phyloP scores from a whole-genome alignment of 2,113 vertebrate species.

The Mobula hypostoma region DNA sequence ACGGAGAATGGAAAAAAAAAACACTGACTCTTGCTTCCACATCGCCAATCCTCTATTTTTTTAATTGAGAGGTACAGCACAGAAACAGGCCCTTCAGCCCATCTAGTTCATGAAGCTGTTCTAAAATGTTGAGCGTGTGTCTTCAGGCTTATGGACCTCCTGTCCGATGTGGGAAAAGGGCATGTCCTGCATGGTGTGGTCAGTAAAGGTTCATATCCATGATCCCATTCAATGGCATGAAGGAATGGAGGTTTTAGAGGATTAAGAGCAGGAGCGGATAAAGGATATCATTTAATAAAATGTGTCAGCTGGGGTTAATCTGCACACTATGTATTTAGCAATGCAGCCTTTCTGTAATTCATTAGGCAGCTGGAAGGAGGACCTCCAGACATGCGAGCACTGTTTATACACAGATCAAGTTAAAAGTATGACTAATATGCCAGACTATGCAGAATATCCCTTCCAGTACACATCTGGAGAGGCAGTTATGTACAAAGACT shows the following conservation, averaged over 20 bases:
- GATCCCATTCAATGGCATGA: neutral
- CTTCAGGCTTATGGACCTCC: too few relatives aligned
- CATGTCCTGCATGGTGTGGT: too few relatives aligned
- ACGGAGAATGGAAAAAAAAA: too few relatives aligned
- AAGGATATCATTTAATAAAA: constrained; percentile 22
- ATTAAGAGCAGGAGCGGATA: constrained; percentile 35
- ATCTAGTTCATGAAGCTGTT: too few relatives aligned
- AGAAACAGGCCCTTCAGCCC: too few relatives aligned
- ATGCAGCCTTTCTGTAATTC: constrained; percentile 1
- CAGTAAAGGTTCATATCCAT: neutral
- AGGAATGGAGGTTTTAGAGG: neutral
- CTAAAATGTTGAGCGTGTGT: too few relatives aligned
- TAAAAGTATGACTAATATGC: neutral
- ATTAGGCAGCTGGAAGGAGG: neutral
- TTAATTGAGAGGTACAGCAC: too few relatives aligned
- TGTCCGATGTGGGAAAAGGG: too few relatives aligned
- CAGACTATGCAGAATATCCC: constrained; percentile 42
- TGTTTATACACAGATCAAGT: neutral
- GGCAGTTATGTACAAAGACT: constrained; percentile 60
- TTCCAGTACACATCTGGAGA: constrained; percentile 48
- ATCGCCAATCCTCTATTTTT: too few relatives aligned
- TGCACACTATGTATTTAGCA: constrained; percentile 7
- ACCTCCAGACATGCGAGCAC: neutral
- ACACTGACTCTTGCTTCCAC: too few relatives aligned
- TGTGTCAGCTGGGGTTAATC: constrained; percentile 10